phyloP scores from a whole-genome alignment of 2,888 invertebrate species.

The Branchipolynoe longqiensis region DNA sequence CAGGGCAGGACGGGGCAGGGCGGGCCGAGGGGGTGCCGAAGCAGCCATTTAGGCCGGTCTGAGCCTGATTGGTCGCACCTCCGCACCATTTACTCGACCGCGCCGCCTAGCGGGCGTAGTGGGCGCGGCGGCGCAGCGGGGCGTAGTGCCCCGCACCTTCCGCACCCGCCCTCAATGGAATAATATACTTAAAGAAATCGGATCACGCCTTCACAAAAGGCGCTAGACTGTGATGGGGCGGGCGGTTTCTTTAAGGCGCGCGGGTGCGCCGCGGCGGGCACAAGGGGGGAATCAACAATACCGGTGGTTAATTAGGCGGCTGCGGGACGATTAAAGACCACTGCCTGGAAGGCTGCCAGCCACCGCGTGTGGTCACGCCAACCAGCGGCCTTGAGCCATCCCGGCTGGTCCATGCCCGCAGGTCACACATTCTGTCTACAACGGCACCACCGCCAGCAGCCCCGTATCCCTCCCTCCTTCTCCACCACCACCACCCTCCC shows the following conservation, averaged over 20 bases:
- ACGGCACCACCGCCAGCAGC: neutral
- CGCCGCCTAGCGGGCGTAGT: no score
- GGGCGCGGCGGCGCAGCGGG: no score
- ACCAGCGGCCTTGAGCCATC: neutral
- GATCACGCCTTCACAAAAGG: slow-evolving; percentile 20
- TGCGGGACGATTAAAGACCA: slow-evolving; percentile 19
- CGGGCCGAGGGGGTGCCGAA: neutral
- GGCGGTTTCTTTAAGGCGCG: neutral
- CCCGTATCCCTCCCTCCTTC: neutral
- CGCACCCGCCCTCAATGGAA: slow-evolving; percentile 2
- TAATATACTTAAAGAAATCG: slow-evolving; percentile 51
- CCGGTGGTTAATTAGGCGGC: slow-evolving; percentile 4
- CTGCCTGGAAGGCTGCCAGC: neutral
- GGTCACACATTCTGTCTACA: no score
- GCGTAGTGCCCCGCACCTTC: no score
- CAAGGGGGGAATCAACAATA: neutral
- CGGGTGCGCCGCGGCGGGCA: neutral
- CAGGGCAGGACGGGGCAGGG: no score
- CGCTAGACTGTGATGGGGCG: slow-evolving; percentile 25
- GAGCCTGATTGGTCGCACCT: slow-evolving; percentile 31
- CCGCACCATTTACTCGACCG: slow-evolving; percentile 24
- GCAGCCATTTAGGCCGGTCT: slow-evolving; percentile 20
- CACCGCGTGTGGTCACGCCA: neutral
- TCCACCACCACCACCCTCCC: neutral
- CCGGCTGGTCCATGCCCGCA: neutral